These are phyloP conservation scores for Stegastes partitus DNA, from an alignment of 2,113 vertebrate species.

Conservation along the genomic window DNA sequence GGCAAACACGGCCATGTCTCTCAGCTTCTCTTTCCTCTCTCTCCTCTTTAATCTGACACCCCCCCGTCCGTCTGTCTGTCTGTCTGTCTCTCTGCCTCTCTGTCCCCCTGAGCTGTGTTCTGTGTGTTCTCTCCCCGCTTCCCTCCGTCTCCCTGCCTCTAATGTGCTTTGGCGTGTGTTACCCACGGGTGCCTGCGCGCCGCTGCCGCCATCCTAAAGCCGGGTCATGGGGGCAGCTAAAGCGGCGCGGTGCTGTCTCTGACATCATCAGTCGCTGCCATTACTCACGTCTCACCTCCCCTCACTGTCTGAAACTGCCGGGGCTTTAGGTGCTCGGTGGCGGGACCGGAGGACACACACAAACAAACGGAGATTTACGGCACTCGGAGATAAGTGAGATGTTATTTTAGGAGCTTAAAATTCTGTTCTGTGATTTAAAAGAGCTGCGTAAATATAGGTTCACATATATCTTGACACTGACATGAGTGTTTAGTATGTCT, in stretches of 20 bases:
- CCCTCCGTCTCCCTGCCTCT: slow-evolving; percentile 69
- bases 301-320: slow-evolving; percentile 69
- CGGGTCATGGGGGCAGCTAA: slow-evolving; percentile 71
- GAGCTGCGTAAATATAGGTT: neutral
- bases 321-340: slow-evolving; percentile 51
- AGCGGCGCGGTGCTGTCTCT: slow-evolving; percentile 64
- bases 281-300: slow-evolving; percentile 77
- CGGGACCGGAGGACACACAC: neutral
- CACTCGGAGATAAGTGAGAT: slow-evolving; percentile 25
- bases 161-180: slow-evolving; percentile 80
- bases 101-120: slow-evolving; percentile 74
- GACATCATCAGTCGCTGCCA: slow-evolving; percentile 76
- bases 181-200: slow-evolving; percentile 73
- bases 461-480: neutral
- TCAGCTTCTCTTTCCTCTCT: slow-evolving; percentile 55
- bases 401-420: slow-evolving; percentile 20
- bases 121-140: slow-evolving; percentile 64
- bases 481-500: neutral
- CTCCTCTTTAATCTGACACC: slow-evolving; percentile 72
- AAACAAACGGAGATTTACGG: slow-evolving; percentile 23
- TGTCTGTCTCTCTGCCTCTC: slow-evolving; percentile 41
- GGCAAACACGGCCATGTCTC: slow-evolving; percentile 62
- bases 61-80: slow-evolving; percentile 24
- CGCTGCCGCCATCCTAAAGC: slow-evolving; percentile 67
- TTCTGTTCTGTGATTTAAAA: neutral